Evolutionary conservation across 2,797 vertebrate genomes (phyloP), one percentile per base, ranked within the genome.

Genomic region (Hippopotamyrus pictus): DNA sequence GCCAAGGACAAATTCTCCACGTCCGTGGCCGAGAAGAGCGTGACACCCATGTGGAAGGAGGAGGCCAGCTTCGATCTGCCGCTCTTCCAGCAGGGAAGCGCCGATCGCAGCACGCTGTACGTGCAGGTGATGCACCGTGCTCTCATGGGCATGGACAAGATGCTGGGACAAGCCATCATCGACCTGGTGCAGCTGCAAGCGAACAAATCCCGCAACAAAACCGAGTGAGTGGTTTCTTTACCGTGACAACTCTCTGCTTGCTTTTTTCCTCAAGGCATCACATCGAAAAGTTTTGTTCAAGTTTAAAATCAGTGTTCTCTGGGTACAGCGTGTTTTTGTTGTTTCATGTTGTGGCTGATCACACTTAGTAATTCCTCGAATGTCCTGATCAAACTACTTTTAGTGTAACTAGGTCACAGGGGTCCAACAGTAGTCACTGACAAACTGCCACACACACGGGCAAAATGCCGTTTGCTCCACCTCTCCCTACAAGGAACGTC

Each of bases 51-150:
- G 88, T 99, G 98, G 98, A 95, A 96, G 54, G 97, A 98, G 93
- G 98, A 98, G 91, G 97, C 97, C 96, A 94, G 96, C 2, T 98
- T 98, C 94, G 97, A 98, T 93, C 95, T 98, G 92, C 96, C 96
- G 41, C 94, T 95, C 48, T 93, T 95, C 87, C 93, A 93, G 57
- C 92, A 92, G 65, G 89, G 89, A 11, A 94, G 93, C 87, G 82
- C 90, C 83, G 94, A 94, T 85, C 90, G 94, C 41, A 88, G 92
- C 93, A 94, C 94, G 6, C 94, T 99, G 90, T 97, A 94, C 12
- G 96, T 99, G 92, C 96, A 96, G 46, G 97, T 99, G 90, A 94
- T 97, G 93, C 98, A 99, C 95, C 96, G 98, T 17, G 97, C 97
- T 83, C 96, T 97, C 90, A 94, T 98, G 89, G 98, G 98, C 54